Base-by-base conservation (phyloP, 2,797 vertebrate species). In the Hafferia zeledoni region DNA sequence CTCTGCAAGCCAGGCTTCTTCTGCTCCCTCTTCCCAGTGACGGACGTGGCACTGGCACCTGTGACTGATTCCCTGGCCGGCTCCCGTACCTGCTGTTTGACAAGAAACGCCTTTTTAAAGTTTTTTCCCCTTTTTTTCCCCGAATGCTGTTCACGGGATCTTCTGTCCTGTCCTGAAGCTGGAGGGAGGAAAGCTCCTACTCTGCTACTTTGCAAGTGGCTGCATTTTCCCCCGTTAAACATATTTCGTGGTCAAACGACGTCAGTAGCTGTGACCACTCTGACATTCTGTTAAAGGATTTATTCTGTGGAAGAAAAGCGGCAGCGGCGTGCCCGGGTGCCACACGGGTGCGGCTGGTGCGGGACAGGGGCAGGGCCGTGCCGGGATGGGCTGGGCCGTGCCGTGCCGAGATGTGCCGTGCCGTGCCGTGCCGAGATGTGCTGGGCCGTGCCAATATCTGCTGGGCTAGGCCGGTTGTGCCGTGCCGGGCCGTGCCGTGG, bases 191-290 rank as follows among this genome's bases (percentile, higher is more conserved):
- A 1, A 28, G 4, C 47, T 37, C n/a, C 35, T 35, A 13, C 59
- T 30, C 13, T 3, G 19, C 39, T 46, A 6, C 4, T 31, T 37
- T 19, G 47, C 60, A 28, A 37, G 47, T 1, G 10, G 17, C 18
- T 2, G 27, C 5, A 5, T 25, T 60, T 79, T 25, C 4, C 5
- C 35, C 17, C 2, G 9, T 35, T 39, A 11, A 30, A n/a, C 3
- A 0, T 6, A 25, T 12, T n/a, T 33, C 19, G 44, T 10, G 19
- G 47, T 60, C n/a, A 22, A 43, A 11, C 3, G 2, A 17, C 3
- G 15, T 22, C 6, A 15, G 17, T 0, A 22, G 17, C 37, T 31
- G 33, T 10, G 4, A 59, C 44, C 33, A 0, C 31, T 74, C 17
- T 1, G 37, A 9, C n/a, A 9, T 37, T 44, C 35, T 11, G 39